A percentile compares a stretch with the other conserved stretches of the same genome.
phyloP scores from a whole-genome alignment of 2,797 vertebrate genomes.

The Buphagus erythrorhynchus region DNA sequence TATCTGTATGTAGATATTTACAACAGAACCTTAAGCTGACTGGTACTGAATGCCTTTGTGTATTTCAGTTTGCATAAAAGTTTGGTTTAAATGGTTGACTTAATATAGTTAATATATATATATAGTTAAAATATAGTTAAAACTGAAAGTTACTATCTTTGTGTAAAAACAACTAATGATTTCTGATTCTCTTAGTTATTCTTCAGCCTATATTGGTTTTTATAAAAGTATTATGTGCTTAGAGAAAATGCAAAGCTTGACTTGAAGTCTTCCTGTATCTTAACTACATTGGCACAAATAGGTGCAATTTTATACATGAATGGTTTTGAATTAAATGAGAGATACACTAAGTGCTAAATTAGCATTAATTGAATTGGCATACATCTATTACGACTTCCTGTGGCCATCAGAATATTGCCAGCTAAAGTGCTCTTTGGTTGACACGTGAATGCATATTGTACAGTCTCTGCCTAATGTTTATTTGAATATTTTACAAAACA shows the following conservation, averaged over 20 bases:
- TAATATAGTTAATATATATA: too few species aligned
- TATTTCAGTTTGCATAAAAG: too few species aligned
- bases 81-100: background rate
- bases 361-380: constrained; percentile 31
- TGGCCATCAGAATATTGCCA: background rate
- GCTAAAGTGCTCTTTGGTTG: background rate
- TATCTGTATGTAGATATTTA: background rate
- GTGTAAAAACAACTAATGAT: background rate
- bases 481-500: background rate
- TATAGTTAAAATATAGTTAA: background rate
- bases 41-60: too few species aligned
- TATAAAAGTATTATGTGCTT: background rate
- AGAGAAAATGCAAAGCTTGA: background rate
- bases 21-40: too few species aligned
- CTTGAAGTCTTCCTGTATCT: background rate
- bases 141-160: background rate
- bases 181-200: background rate
- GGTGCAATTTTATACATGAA: background rate
- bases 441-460: background rate
- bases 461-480: background rate
- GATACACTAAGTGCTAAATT: background rate
- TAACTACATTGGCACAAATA: background rate
- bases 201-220: background rate
- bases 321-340: constrained; percentile 27
- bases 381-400: constrained; percentile 3